phyloP scores from a whole-genome alignment of 2,797 vertebrate genomes.

The Acipenser oxyrinchus region DNA sequence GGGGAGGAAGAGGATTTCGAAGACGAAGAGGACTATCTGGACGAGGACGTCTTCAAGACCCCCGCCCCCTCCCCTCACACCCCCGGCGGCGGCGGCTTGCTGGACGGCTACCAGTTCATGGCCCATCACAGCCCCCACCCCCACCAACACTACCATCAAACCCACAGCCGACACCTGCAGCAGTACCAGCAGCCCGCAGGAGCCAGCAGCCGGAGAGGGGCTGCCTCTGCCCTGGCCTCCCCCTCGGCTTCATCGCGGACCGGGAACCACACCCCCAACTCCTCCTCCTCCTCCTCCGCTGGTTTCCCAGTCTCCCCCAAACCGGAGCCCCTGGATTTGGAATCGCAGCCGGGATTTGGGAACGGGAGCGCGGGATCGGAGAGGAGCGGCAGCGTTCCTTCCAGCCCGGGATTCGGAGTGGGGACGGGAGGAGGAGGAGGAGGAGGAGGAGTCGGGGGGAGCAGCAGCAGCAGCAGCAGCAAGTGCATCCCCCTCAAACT shows the following conservation, averaged over 20 bases:
- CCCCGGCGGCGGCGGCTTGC: too few relatives aligned
- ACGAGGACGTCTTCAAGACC: constrained; percentile 84
- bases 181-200: constrained; percentile 43
- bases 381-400: background rate
- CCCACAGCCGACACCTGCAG: too few relatives aligned
- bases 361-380: constrained; percentile 15
- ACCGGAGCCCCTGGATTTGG: too few relatives aligned
- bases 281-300: too few relatives aligned
- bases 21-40: constrained; percentile 63
- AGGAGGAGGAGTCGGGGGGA: constrained; percentile 26
- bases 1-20: constrained; percentile 45
- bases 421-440: constrained; percentile 45
- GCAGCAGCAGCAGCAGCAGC: constrained; percentile 50
- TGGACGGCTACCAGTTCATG: constrained; percentile 47
- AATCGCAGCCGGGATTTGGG: too few relatives aligned
- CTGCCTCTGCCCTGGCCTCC: background rate
- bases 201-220: constrained; percentile 19
- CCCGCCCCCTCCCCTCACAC: constrained; percentile 54
- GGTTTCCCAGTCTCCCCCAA: too few relatives aligned
- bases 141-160: background rate
- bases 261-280: too few relatives aligned
- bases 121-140: constrained; percentile 22
- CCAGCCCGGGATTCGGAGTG: constrained; percentile 26
- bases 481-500: constrained; percentile 83
- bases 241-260: too few relatives aligned